Evolutionary conservation across 2,113 vertebrate species (phyloP).

Genomic region (Microtus richardsoni): DNA sequence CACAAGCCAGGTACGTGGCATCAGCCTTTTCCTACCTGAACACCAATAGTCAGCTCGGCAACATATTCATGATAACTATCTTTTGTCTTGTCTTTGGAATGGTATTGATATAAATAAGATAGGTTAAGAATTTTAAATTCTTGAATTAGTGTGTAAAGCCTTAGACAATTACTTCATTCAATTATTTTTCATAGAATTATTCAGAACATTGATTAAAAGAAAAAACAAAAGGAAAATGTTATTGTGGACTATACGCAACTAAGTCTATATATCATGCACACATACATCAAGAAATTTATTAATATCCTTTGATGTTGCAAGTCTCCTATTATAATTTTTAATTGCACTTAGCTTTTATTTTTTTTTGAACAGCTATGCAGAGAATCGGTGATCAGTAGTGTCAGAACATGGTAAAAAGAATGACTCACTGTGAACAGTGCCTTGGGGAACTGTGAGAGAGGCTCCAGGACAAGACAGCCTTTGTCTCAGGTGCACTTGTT

Average conservation of each 20-base stretch:
- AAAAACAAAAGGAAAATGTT: not conserved
- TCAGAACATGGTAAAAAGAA: not conserved
- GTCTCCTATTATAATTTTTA: constrained; percentile 10
- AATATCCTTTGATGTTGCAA: not conserved
- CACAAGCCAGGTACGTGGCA: not conserved
- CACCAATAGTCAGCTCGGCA: not conserved
- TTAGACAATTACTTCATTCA: not conserved
- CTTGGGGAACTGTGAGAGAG: not conserved
- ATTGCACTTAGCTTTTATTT: not conserved
- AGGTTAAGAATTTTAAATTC: not conserved
- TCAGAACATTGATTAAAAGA: not conserved
- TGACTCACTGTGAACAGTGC: not conserved
- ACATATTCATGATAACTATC: not conserved
- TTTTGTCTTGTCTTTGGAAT: not conserved
- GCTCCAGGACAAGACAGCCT: not conserved
- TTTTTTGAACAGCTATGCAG: not conserved
- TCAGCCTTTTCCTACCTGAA: not conserved
- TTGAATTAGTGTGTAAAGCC: not conserved
- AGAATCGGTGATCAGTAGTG: not conserved
- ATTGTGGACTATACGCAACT: not conserved
- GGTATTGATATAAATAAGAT: not conserved
- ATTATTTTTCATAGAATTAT: not conserved
- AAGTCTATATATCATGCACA: not conserved
- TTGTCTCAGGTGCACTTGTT: not conserved
- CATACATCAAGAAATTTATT: constrained; percentile 39